Evolutionary conservation across 2,113 vertebrate genomes (phyloP), one percentile per base, ranked within the genome.

Genomic region (Setophaga kirtlandii): DNA sequence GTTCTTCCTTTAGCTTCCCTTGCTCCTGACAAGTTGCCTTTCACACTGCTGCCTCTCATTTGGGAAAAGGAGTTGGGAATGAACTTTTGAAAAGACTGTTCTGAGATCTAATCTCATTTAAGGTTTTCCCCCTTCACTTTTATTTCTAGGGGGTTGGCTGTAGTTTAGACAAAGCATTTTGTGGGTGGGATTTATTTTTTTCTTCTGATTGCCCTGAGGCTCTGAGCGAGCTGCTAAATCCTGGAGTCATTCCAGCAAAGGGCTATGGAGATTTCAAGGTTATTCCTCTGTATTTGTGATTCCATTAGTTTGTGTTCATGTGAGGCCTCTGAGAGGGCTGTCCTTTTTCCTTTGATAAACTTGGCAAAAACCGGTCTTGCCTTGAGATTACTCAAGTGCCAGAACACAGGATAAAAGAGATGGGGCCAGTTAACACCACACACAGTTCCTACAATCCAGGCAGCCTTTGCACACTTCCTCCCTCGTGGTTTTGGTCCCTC

Each of bases 161-260:
- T 62, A 96, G 88, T 79, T 90, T 73, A 96, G 90, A 93, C 81
- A 87, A 88, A 95, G 75, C 60, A 65, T 94, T 88, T 83, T 92
- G 64, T 63, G 80, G 89, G 93, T 59, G 83, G 75, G 75, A 52
- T 87, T 84, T 64, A 63, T 35, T 35, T 55, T 60, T 28, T 52
- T 69, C 60, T 65, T 82, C 37, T 91, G 12, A 91, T 83, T 92
- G 84, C 91, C 92, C 68, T 53, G 69, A 78, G 95, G 94, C 75
- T 62, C 47, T 97, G 76, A 27, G 31, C 42, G 68, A 83, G 84
- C 64, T 86, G 92, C 69, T 80, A 65, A 93, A 91, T 97, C 68
- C 94, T 92, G 93, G 94, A 96, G 92, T 84, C 96, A 89, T 97
- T 97, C 95, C 93, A 97, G 92, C 95, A 94, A 83, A 94, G 89